These are phyloP conservation scores for Muschampia plurimacula DNA, from an alignment of 2,888 invertebrate genomes.

Conservation along the genomic window DNA sequence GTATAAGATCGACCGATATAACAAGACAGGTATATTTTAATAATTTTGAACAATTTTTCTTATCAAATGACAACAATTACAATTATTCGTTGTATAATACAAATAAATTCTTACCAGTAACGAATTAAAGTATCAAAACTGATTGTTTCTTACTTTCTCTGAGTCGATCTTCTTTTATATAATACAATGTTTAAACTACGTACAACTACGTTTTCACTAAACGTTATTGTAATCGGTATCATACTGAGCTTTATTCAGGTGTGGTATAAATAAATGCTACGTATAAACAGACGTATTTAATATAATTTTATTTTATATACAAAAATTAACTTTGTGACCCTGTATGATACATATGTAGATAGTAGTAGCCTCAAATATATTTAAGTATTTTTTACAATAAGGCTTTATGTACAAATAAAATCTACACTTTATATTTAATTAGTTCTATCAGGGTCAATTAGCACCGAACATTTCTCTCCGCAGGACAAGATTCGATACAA, in stretches of 20 bases:
- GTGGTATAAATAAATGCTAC: constrained; percentile 79
- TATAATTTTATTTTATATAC: constrained; percentile 62
- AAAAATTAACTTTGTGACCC: constrained; percentile 77
- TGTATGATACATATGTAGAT: constrained; percentile 60
- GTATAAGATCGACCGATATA: constrained; percentile 26
- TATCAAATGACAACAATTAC: not conserved
- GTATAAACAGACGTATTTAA: constrained; percentile 54
- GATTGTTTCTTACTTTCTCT: not conserved
- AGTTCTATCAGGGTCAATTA: constrained; percentile 65
- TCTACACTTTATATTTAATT: constrained; percentile 54
- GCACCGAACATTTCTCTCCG: constrained; percentile 64
- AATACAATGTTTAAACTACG: constrained; percentile 43
- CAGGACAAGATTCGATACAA: constrained; percentile 6
- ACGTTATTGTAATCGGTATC: constrained; percentile 54
- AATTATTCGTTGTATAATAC: constrained; percentile 7
- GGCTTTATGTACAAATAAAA: constrained; percentile 67
- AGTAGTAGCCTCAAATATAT: constrained; percentile 73
- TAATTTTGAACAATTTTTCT: not conserved
- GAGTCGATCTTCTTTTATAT: constrained; percentile 37
- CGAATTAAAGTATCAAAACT: too few species aligned
- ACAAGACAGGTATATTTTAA: not conserved
- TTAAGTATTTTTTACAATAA: constrained; percentile 63
- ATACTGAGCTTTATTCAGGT: constrained; percentile 84
- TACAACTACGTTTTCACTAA: constrained; percentile 41
- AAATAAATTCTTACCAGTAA: not conserved